A percentile compares a stretch with the other conserved stretches of the same genome.
Conservation (phyloP, 1,140 invertebrate species). For the Cotesia glomerata region DNA sequence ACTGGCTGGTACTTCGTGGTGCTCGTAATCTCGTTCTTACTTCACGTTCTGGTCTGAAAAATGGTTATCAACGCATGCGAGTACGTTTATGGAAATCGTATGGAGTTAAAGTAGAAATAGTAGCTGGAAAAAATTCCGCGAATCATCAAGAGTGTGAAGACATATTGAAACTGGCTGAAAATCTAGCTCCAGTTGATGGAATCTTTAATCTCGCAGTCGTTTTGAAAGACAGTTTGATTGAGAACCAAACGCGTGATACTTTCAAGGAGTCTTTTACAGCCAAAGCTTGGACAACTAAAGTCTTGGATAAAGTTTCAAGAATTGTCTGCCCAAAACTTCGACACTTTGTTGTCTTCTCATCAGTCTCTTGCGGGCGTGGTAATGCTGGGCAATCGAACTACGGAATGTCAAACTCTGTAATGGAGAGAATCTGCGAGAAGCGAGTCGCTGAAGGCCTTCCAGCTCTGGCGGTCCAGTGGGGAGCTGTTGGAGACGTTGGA, state of each 20-base stretch:
- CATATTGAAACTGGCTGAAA: constrained; percentile 66
- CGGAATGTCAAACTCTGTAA: constrained; percentile 68
- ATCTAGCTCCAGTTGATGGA: constrained; percentile 72
- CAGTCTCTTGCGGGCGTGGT: constrained; percentile 77
- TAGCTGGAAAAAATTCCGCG: constrained; percentile 61
- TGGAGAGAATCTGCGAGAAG: constrained; percentile 68
- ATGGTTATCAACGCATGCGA: constrained; percentile 72
- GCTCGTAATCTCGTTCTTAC: constrained; percentile 73
- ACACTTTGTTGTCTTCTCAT: constrained; percentile 76
- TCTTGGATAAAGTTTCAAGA: constrained; percentile 63
- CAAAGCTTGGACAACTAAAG: constrained; percentile 63
- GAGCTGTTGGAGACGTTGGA: constrained; percentile 67
- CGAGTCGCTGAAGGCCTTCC: constrained; percentile 62
- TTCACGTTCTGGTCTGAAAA: constrained; percentile 71
- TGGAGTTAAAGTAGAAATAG: constrained; percentile 63
- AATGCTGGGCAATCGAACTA: constrained; percentile 83
- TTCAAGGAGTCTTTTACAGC: constrained; percentile 61
- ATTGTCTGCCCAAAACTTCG: constrained; percentile 61
- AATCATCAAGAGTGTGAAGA: constrained; percentile 61
- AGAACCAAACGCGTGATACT: constrained; percentile 63
- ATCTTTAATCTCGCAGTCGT: constrained; percentile 82
- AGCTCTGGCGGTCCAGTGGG: constrained; percentile 69
- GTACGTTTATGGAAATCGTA: constrained; percentile 64
- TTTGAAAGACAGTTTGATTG: constrained; percentile 62
- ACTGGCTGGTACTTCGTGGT: constrained; percentile 79